Base-by-base conservation (phyloP, 2,888 invertebrate species). In the Drosophila nigricruria region DNA sequence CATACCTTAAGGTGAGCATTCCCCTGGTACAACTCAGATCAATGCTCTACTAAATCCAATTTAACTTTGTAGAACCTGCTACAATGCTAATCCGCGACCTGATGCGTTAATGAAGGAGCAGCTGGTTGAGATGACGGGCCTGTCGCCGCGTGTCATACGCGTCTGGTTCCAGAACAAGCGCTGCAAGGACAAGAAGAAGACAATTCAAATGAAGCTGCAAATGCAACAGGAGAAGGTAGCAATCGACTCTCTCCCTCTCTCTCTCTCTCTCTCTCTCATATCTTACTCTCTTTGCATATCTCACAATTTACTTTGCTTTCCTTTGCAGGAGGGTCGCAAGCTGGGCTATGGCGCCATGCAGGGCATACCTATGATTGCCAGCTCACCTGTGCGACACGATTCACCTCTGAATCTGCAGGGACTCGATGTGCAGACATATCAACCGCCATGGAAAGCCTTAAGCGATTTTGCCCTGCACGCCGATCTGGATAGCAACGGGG, bases 151-250 rank as follows among this genome's bases (percentile, higher is more conserved):
- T 18, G 99, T 99, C 86, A 99, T 99, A 92, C 95, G 99, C 91
- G 99, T 99, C 68, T 99, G 99, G 99, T 99, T 99, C 94, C 99
- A 99, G 93, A 99, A 99, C 93, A 99, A 98, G 93, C 94, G 98
- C 77, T 98, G 98, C 94, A 98, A 98, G 93, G 98, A 98, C 94
- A 98, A 98, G 94, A 98, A 98, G 94, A 97, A 98, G 93, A 98
- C 98, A 61, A 96, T 99, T 57, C 96, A 98, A 90, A 96, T 99
- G 95, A 98, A 99, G 93, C 97, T 99, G 94, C 98, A 98, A 93
- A 98, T 98, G 96, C 97, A 98, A 91, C 98, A 98, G 92, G 98
- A 99, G 93, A 98, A 98, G 97, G 98, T 98, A 95, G 1, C 12
- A 20, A 20, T 12, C 0, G 1, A 14, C 34, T 34, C 34, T 14